phyloP scores from a whole-genome alignment of 2,113 vertebrate genomes.

The Salvator merianae region DNA sequence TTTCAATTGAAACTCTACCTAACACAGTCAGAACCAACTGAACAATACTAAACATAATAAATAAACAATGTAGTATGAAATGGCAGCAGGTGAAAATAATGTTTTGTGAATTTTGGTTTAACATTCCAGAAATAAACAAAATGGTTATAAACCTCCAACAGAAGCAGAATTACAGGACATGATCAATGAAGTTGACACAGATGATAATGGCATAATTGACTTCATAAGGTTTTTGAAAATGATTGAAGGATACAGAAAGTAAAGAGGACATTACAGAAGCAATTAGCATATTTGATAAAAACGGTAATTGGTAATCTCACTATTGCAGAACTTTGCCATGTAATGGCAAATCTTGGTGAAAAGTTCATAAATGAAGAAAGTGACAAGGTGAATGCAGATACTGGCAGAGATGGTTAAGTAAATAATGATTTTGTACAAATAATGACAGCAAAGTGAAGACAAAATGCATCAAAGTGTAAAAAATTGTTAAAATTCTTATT shows the following conservation, averaged over 20 bases:
- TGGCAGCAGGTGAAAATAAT: background rate
- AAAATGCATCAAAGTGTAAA: no score
- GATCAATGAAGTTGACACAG: conserved; percentile 99
- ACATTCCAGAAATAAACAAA: no score
- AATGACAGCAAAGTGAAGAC: conserved; percentile 99
- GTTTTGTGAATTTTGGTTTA: background rate
- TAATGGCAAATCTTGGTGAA: conserved; percentile 99
- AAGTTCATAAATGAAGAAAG: conserved; percentile 98
- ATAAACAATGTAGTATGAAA: no score
- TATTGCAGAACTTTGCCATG: conserved; percentile 96
- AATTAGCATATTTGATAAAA: conserved; percentile 98
- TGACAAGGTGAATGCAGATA: conserved; percentile 99
- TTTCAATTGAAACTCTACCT: background rate
- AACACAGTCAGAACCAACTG: background rate
- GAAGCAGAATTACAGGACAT: conserved; percentile 98
- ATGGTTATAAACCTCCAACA: conserved; percentile 76
- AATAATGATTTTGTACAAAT: conserved; percentile 99
- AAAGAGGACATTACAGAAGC: conserved; percentile 99
- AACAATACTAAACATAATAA: no score
- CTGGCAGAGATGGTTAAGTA: conserved; percentile 98
- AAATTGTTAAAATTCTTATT: conserved; percentile 98
- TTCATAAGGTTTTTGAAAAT: conserved; percentile 98
- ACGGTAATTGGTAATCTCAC: conserved; percentile 93
- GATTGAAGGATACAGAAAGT: conserved; percentile 99
- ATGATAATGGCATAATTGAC: conserved; percentile 98